A percentile compares a stretch with the other conserved stretches of the same genome.
phyloP scores from a whole-genome alignment of 2,797 vertebrate genomes.

The Paratrypauchen microcephalus region DNA sequence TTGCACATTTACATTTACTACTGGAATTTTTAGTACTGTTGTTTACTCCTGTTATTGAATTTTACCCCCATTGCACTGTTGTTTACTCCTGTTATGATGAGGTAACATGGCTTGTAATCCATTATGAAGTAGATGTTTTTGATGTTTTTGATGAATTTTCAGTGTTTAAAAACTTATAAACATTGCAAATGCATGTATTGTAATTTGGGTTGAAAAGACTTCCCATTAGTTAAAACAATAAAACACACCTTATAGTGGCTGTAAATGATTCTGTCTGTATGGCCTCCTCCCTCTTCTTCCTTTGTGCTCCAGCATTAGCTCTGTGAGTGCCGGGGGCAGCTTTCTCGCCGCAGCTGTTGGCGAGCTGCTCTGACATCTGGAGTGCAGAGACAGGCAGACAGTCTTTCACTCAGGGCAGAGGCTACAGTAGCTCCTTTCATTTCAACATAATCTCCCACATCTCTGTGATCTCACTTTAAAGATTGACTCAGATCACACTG shows the following conservation, averaged over 20 bases:
- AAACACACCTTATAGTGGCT: neutral
- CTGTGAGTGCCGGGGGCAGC: slow-evolving; percentile 65
- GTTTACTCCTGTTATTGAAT: no score
- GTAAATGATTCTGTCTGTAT: slow-evolving; percentile 36
- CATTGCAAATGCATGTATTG: no score
- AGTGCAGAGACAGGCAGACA: slow-evolving; percentile 55
- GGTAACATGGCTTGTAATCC: no score
- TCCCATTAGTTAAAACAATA: neutral
- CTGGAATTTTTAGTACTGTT: no score
- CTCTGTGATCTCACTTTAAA: slow-evolving; percentile 45
- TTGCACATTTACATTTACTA: no score
- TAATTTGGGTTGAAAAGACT: no score
- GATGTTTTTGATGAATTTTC: no score
- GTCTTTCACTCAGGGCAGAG: slow-evolving; percentile 35
- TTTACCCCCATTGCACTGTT: no score
- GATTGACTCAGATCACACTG: slow-evolving; percentile 43
- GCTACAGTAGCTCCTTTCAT: slow-evolving; percentile 46
- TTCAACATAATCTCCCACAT: slow-evolving; percentile 42
- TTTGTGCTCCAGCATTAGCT: slow-evolving; percentile 63
- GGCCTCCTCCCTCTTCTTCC: slow-evolving; percentile 30
- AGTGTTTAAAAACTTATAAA: no score
- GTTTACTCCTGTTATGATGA: no score
- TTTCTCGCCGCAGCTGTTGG: slow-evolving; percentile 74
- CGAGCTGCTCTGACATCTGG: slow-evolving; percentile 73
- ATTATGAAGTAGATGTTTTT: no score